Evolutionary conservation across 2,113 vertebrate species (phyloP), one percentile per base, ranked within the genome.

Genomic region (Plecotus auritus): DNA sequence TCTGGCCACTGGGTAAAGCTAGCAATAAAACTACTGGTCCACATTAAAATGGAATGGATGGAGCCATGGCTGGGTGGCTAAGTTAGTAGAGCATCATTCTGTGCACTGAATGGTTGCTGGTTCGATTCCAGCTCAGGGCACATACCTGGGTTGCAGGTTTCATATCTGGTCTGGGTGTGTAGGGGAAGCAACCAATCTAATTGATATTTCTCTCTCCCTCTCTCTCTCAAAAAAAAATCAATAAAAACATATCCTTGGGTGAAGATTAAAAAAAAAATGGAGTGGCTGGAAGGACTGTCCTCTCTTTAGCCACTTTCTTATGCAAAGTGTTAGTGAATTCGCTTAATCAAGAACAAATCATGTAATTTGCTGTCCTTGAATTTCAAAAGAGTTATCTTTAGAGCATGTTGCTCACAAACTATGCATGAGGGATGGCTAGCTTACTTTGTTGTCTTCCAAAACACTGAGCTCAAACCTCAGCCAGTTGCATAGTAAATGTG

Each of bases 371-470:
- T 91, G n/a, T 61, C 54, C 95, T 96, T 76, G 45, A 91, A 91
- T 94, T 93, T 91, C 59, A 93, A 86, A 88, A 88, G 42, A 92
- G 17, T 56, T 69, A 90, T 85, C 40, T 85, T 97, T 88, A 90
- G 77, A 90, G 20, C 16, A 42, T 1, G 1, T 20, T 20, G 22
- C 56, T 95, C 22, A 72, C 20, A 67, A 82, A 96, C 93, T 1
- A 85, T 17, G 7, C 28, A 37, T 6, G 16, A 88, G 17, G 11
- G n/a, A 56, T 3, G 49, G 18, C 11, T 83, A 13, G 32, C 32
- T 86, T 93, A 61, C 13, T 66, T 88, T 77, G 11, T 23, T 49
- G 5, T 37, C 80, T 22, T 32, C 61, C n/a, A 17, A 90, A 96
- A 91, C 83, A 96, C 3, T 67, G 59, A 95, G 73, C 23, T 72